Percentiles rank a stretch among this genome's conserved stretches.
Evolutionary conservation across 2,113 vertebrate species (phyloP).

Genomic region (Odocoileus virginianus): DNA sequence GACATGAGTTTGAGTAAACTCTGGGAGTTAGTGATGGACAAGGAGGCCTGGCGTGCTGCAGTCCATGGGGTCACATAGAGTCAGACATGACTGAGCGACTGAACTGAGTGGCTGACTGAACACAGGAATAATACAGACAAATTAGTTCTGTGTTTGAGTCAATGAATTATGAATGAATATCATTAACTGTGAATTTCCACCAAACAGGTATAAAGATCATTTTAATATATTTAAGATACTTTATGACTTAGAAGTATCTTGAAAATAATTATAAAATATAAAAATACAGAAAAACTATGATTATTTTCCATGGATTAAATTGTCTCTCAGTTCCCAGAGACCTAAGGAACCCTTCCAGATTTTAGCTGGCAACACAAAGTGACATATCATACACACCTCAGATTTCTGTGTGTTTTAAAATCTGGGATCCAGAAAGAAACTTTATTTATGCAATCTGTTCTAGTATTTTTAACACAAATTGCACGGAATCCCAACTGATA

Average conservation of each 20-base stretch:
- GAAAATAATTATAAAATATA: conserved; percentile 41
- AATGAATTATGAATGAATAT: conserved; percentile 40
- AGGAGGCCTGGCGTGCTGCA: not conserved
- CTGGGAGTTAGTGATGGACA: not conserved
- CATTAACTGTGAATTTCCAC: not conserved
- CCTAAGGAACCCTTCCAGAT: conserved; percentile 9
- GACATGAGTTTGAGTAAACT: not conserved
- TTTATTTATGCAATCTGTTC: not conserved
- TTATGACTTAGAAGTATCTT: conserved; percentile 36
- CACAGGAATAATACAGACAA: not conserved
- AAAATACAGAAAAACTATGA: conserved; percentile 19
- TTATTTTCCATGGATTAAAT: not conserved
- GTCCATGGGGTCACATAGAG: not conserved
- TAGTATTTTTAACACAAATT: not conserved
- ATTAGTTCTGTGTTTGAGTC: not conserved
- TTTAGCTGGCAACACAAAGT: not conserved
- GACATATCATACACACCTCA: not conserved
- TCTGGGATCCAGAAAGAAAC: not conserved
- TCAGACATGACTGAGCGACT: not conserved
- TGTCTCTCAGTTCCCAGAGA: not conserved
- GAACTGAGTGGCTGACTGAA: not conserved
- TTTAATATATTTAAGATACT: conserved; percentile 21
- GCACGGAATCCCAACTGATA: not conserved
- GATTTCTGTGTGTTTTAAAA: not conserved
- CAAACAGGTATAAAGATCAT: not conserved